Conservation (phyloP, 2,888 invertebrate species). For the Mesopsocus fuscifrons region DNA sequence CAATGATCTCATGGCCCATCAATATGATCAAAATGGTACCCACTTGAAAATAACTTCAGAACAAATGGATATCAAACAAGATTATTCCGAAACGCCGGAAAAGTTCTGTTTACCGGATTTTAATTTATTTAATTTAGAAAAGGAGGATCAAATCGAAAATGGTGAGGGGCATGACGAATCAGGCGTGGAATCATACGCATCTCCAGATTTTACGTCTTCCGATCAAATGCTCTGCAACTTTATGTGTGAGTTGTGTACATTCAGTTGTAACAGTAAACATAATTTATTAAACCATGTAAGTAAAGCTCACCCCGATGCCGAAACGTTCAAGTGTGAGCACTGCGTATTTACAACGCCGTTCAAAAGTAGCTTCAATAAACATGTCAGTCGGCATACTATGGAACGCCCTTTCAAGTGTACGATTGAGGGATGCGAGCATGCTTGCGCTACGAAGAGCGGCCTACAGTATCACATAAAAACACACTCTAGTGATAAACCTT, state of each 20-base stretch:
- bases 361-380: neutral
- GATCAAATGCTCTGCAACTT: neutral
- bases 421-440: neutral
- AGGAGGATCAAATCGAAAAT: neutral
- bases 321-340: neutral
- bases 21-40: no score
- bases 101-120: no score
- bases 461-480: neutral
- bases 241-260: neutral
- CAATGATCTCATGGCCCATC: no score
- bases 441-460: neutral
- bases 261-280: neutral
- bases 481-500: neutral
- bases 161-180: neutral
- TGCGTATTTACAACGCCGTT: neutral
- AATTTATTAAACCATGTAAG: neutral
- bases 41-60: no score
- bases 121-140: neutral
- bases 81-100: neutral
- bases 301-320: neutral
- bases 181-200: neutral
- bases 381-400: neutral
- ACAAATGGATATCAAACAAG: no score
- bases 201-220: neutral
- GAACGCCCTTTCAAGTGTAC: neutral